Evolutionary conservation across 1,140 invertebrate species (phyloP).

Genomic region (Drosophila watanabei): DNA sequence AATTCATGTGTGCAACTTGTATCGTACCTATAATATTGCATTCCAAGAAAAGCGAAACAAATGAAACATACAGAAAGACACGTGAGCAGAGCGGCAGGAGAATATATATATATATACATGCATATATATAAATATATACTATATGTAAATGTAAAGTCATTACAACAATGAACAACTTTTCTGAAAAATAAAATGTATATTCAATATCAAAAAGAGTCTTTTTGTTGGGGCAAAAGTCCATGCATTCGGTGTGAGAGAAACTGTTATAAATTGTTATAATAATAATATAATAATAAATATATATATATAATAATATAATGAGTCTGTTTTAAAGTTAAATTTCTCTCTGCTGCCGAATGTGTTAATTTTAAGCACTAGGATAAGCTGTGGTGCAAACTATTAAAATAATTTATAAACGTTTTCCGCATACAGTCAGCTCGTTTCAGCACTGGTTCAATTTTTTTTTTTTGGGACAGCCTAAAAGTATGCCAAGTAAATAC

Average conservation of each 20-base stretch:
- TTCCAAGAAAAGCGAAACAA: slow-evolving; percentile 41
- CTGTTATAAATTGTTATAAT: not conserved
- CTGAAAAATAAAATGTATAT: slow-evolving; percentile 84
- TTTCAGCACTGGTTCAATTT: too few species aligned
- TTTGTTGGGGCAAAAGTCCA: not conserved
- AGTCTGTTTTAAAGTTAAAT: too few species aligned
- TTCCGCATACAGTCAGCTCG: too few species aligned
- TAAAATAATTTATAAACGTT: too few species aligned
- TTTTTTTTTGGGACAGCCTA: too few species aligned
- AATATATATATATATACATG: slow-evolving; percentile 56
- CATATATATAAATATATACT: slow-evolving; percentile 54
- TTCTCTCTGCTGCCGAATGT: too few species aligned
- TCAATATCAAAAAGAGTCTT: slow-evolving; percentile 68
- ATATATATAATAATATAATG: too few species aligned
- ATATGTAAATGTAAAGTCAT: slow-evolving; percentile 81
- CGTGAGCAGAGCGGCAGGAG: slow-evolving; percentile 29
- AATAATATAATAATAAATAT: too few species aligned
- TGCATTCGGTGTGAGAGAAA: not conserved
- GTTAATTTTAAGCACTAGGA: too few species aligned
- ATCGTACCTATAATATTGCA: slow-evolving; percentile 46
- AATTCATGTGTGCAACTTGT: slow-evolving; percentile 68
- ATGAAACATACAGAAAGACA: slow-evolving; percentile 28
- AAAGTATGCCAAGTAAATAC: too few species aligned
- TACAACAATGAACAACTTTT: slow-evolving; percentile 78
- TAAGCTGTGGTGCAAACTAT: too few species aligned